Evolutionary conservation across 2,888 invertebrate species (phyloP), one percentile per base, ranked within the genome.

Genomic region (Lamellibrachia satsuma): DNA sequence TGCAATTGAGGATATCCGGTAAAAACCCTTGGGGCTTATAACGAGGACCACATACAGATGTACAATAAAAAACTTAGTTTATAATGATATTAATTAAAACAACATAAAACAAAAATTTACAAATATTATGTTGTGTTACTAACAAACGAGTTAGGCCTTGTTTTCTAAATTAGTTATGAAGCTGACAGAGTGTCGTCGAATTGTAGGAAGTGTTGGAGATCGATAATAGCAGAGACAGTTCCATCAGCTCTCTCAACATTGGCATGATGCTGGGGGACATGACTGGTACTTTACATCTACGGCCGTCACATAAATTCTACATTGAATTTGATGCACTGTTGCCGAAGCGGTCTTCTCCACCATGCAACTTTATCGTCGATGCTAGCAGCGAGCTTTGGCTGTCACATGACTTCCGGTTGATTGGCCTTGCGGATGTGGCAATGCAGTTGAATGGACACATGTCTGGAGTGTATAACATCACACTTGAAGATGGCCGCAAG

Each of bases 401-500:
- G 0, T 94, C 95, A 4, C 91, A 95, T 39, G 95, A 95, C 91
- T 93, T 95, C 92, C 92, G 95, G 90, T 39, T 95, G 2, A 92
- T 95, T 52, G 95, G 95, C 3, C 60, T 15, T 8, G 93, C 93
- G 11, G 39, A 52, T 3, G 95, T 95, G 9, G 94, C 94, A 2
- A 91, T 95, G 52, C 90, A 93, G 91, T 93, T 94, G 55, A 93
- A 94, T 51, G 95, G 95, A 8, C 94, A 95, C 52, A 75, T 95
- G 92, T 93, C 94, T 15, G 95, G 95, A 22, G 95, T 95, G 22
- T 93, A 94, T 92, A 95, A 95, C 91, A 91, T 95, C 91, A 95
- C 95, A 1, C 91, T 95, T 90, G 95, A 94, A 52, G 94, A 94
- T 90, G 93, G 93, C 3, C 92, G 94, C 51, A 90, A 92, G 90